phyloP scores from a whole-genome alignment of 2,888 invertebrate genomes.

The Pheosia gnoma region DNA sequence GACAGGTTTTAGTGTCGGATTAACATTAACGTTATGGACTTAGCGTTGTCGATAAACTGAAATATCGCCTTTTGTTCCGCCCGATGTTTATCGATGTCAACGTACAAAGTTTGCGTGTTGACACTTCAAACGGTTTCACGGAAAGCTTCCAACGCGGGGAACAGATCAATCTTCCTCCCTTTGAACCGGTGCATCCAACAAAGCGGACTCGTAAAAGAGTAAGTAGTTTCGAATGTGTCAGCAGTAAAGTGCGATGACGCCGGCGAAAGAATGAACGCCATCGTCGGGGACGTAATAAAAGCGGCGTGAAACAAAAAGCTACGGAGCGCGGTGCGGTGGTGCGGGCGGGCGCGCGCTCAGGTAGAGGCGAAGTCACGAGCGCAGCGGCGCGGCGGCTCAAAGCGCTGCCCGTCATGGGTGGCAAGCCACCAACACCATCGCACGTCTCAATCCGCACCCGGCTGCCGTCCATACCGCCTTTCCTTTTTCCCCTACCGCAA shows the following conservation, averaged over 20 bases:
- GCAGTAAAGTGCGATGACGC: slow-evolving; percentile 71
- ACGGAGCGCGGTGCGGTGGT: slow-evolving; percentile 41
- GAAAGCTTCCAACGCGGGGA: slow-evolving; percentile 45
- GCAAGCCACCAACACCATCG: slow-evolving; percentile 82
- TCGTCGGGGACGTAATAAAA: slow-evolving; percentile 78
- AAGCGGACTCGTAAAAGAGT: slow-evolving; percentile 74
- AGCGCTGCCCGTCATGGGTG: slow-evolving; percentile 82
- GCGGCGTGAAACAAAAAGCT: slow-evolving; percentile 79
- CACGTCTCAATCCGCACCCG: slow-evolving; percentile 84
- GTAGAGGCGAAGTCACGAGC: slow-evolving; percentile 44
- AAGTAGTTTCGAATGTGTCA: slow-evolving; percentile 78
- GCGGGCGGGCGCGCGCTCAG: slow-evolving; percentile 53
- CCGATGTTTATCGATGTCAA: slow-evolving; percentile 48
- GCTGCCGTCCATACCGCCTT: slow-evolving; percentile 79
- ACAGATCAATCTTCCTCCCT: slow-evolving; percentile 74
- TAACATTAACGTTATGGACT: slow-evolving; percentile 70
- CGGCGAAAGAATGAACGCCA: slow-evolving; percentile 58
- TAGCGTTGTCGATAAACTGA: slow-evolving; percentile 69
- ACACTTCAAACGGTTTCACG: slow-evolving; percentile 72
- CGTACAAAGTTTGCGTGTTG: slow-evolving; percentile 50
- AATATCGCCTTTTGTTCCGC: slow-evolving; percentile 51
- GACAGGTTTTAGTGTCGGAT: slow-evolving; percentile 83
- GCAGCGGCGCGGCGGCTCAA: slow-evolving; percentile 64
- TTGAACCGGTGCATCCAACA: slow-evolving; percentile 71
- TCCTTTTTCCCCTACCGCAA: slow-evolving; percentile 83